phyloP scores from a whole-genome alignment of 2,113 vertebrate genomes.

The Arenaria interpres region DNA sequence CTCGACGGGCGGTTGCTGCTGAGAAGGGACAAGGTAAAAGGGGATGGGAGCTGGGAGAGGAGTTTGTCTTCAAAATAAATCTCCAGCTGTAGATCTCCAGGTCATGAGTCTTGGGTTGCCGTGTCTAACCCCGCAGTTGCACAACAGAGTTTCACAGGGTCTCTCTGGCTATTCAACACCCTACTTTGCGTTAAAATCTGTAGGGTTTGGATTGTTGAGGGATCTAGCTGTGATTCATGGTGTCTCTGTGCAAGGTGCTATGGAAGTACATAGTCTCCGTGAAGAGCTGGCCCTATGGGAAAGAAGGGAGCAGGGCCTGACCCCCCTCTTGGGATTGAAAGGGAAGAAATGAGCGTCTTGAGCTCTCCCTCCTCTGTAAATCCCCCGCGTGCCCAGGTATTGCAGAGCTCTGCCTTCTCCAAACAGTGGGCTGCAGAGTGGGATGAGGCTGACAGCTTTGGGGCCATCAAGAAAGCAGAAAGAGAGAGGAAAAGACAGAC shows the following conservation, averaged over 20 bases:
- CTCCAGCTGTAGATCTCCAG: rapidly evolving
- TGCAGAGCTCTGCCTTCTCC: background rate
- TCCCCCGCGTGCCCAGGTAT: rapidly evolving
- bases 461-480: background rate
- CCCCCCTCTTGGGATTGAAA: background rate
- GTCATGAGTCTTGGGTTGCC: background rate
- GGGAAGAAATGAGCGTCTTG: background rate
- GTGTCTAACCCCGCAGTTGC: rapidly evolving
- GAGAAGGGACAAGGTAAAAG: background rate
- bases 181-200: background rate
- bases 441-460: background rate
- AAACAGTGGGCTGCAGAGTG: rapidly evolving
- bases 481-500: background rate
- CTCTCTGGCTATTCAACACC: background rate
- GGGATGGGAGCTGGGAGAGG: background rate
- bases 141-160: background rate
- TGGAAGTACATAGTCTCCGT: background rate
- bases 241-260: background rate
- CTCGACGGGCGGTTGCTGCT: background rate
- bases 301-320: background rate
- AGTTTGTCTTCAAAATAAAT: background rate
- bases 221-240: rapidly evolving
- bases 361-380: background rate
- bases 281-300: background rate
- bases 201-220: background rate